Evolutionary conservation across 2,113 vertebrate species (phyloP), one percentile per base, ranked within the genome.

Genomic region (Podarcis raffonei): DNA sequence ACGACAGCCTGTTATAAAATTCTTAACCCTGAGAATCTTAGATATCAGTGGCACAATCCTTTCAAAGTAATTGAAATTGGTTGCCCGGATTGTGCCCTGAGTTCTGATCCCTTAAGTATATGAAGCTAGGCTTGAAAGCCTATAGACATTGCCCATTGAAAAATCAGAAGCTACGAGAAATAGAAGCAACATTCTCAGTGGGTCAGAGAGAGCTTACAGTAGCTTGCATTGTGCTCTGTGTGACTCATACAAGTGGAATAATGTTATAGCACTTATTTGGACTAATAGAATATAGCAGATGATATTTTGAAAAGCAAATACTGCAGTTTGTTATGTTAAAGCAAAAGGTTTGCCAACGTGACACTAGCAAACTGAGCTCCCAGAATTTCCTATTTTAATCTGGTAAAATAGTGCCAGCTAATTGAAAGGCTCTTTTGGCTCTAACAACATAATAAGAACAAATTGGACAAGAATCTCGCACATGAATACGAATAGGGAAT

Each of bases 391-490:
- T 83, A 48, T 77, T 83, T 84, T 35, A 66, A 83, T 32, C 20
- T 42, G 57, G n/a, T 75, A 76, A 82, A n/a, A 53, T 77, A 83
- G 81, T 69, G 89, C 53, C 39, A 62, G 87, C 66, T 92, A 91
- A 93, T 91, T 86, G 89, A 94, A 96, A 90, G 83, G 83, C 92
- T 91, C 83, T 91, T 95, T 94, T 89, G 92, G 87, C 81, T 85
- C 91, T 93, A 94, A 93, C 91, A 92, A 89, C 75, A 22, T 93
- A 93, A 91, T 92, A 89, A 88, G 91, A 92, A 93, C 86, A 96
- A 95, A 94, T 82, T 92, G 93, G 91, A 87, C 90, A 92, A 90
- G 62, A 27, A 93, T 93, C 85, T 91, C 15, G 59, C 77, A 90
- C 11, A 39, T 87, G 80, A 92, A 91, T 3, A 84, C 83, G 93